Percentiles rank a stretch among this genome's conserved stretches.
Evolutionary conservation across 2,888 invertebrate genomes (phyloP).

Genomic region (Tipula lateralis): DNA sequence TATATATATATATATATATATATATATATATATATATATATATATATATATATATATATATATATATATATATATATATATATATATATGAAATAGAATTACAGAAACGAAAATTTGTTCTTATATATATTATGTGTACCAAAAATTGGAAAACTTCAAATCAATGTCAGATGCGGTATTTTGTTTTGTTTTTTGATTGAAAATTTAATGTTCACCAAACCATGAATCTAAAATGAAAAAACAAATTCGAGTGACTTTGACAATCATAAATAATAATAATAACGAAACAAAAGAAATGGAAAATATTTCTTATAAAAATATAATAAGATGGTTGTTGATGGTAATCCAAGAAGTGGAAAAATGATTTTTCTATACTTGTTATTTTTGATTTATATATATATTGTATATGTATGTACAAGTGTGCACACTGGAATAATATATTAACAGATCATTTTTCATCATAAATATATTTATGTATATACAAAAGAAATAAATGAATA

Average conservation of each 20-base stretch:
- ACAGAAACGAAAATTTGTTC: too few relatives aligned
- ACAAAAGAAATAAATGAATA: too few relatives aligned
- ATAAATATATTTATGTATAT: neutral
- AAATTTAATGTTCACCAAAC: neutral
- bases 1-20: too few relatives aligned
- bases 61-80: too few relatives aligned
- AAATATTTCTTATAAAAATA: neutral
- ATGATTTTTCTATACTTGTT: constrained; percentile 4
- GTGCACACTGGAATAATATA: neutral
- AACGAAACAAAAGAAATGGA: neutral
- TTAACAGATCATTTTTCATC: neutral
- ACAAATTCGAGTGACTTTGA: neutral
- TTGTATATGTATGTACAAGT: neutral
- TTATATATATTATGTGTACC: too few relatives aligned
- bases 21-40: too few relatives aligned
- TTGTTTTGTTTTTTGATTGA: neutral
- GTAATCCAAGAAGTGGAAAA: constrained; percentile 24
- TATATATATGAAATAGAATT: too few relatives aligned
- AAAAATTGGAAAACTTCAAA: neutral
- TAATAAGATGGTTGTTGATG: constrained; percentile 6
- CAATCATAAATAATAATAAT: constrained; percentile 2
- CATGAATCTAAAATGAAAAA: neutral
- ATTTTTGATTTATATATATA: neutral
- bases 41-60: too few relatives aligned
- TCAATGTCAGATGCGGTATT: neutral